Conservation (phyloP, 2,797 vertebrate genomes). For the Tolypeutes matacus region DNA sequence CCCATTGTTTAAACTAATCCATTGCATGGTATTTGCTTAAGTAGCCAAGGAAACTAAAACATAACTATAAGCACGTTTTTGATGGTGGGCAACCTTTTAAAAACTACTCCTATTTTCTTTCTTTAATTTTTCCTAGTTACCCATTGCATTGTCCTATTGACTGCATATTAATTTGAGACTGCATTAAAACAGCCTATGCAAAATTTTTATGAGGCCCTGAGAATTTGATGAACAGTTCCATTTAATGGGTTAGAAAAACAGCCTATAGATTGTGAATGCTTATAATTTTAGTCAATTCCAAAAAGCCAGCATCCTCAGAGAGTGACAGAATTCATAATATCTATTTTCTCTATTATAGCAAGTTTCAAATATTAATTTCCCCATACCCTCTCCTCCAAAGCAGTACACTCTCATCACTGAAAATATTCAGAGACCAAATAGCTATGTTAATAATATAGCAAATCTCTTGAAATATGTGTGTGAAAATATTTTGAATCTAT, state of each 20-base stretch:
- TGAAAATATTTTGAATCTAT: background rate
- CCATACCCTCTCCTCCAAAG: background rate
- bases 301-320: background rate
- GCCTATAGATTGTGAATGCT: background rate
- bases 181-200: background rate
- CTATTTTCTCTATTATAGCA: background rate
- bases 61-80: background rate
- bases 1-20: too few relatives aligned
- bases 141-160: background rate
- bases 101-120: background rate
- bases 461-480: background rate
- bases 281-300: background rate
- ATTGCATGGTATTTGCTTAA: too few relatives aligned
- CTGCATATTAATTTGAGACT: background rate
- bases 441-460: background rate
- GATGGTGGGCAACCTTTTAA: background rate
- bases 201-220: background rate
- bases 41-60: too few relatives aligned
- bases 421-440: background rate
- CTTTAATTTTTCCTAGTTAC: background rate
- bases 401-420: background rate
- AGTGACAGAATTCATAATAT: background rate
- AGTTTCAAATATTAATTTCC: conserved; percentile 6
- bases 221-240: background rate
- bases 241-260: conserved; percentile 18